Evolutionary conservation across 2,113 vertebrate genomes (phyloP).

Genomic region (rat (Rattus norvegicus)): GRCr8 NC_086039.1:115097501-115098000

Average conservation of each 20-base stretch:
- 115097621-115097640: not conserved
- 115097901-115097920: not conserved
- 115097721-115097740: not conserved
- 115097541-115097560: slow-evolving; percentile 1
- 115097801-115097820: slow-evolving; percentile 1
- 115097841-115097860: not conserved
- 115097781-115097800: not conserved
- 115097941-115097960: not conserved
- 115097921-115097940: not conserved
- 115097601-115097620: not conserved
- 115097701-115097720: not conserved
- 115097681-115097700: not conserved
- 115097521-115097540: not conserved
- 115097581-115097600: slow-evolving; percentile 3
- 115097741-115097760: not conserved
- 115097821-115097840: not conserved
- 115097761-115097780: not conserved
- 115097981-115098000: not conserved
- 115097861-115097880: not conserved
- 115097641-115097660: not conserved
- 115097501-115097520: not conserved
- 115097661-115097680: not conserved
- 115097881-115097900: not conserved
- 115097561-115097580: not conserved
- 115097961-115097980: not conserved